Evolutionary conservation across 2,113 vertebrate species (phyloP).

Genomic region (Motacilla tschutschensis): DNA sequence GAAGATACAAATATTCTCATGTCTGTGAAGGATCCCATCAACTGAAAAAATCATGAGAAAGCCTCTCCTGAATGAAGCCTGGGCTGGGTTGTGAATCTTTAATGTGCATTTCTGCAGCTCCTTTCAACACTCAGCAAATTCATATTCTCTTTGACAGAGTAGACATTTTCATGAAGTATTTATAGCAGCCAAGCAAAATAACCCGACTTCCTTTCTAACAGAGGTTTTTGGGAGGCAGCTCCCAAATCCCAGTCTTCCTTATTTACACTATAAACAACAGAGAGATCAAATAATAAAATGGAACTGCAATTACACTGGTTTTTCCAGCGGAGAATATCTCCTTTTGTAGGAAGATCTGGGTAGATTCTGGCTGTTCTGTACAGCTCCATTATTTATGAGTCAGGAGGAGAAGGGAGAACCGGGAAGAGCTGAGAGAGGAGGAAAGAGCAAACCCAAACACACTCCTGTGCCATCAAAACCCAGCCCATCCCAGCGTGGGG

Average conservation of each 20-base stretch:
- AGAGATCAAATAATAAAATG: not conserved
- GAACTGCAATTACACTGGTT: not conserved
- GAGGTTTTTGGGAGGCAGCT: not conserved
- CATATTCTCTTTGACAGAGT: not conserved
- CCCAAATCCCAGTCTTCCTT: not conserved
- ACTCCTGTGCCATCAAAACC: rapidly evolving
- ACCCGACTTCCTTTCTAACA: not conserved
- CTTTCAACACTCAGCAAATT: not conserved
- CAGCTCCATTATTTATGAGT: not conserved
- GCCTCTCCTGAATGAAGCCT: not conserved
- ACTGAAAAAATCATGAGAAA: not conserved
- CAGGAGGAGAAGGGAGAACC: rapidly evolving
- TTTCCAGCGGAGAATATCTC: not conserved
- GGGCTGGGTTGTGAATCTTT: conserved; percentile 24
- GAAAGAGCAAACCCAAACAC: not conserved
- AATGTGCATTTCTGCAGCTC: not conserved
- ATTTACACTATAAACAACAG: not conserved
- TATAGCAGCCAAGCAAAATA: not conserved
- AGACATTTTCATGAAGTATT: conserved; percentile 26
- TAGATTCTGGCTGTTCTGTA: not conserved
- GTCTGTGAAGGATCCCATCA: not conserved
- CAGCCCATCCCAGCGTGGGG: rapidly evolving
- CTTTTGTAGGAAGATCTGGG: not conserved
- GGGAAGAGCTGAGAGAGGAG: not conserved
- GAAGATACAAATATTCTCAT: not conserved